These are phyloP conservation scores for Drosophila ustulata DNA, from an alignment of 2,888 invertebrate genomes.

Conservation along the genomic window DNA sequence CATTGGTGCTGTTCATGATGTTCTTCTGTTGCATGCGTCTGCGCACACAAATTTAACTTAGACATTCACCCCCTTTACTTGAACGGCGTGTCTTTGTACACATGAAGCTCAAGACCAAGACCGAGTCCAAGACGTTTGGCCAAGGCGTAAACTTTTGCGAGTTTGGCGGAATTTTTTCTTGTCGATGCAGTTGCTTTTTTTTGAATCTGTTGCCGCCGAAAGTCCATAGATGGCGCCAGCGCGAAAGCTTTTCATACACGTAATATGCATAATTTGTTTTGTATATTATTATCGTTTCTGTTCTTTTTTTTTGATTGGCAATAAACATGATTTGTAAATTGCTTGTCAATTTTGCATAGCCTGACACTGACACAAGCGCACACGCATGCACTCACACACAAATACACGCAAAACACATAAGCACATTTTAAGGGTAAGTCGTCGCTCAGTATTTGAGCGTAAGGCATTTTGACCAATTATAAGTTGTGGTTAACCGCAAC, in stretches of 20 bases:
- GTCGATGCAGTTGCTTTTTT: conserved; percentile 30
- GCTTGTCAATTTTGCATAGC: conserved; percentile 1
- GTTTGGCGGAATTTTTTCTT: conserved; percentile 47
- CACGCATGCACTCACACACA: conserved; percentile 1
- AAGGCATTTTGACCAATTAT: conserved; percentile 84
- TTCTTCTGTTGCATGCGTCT: conserved; percentile 44
- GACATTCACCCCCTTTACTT: conserved; percentile 61
- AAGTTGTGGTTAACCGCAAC: conserved; percentile 85
- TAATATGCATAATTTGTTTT: background rate
- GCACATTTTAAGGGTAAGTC: conserved; percentile 52
- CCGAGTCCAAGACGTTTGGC: conserved; percentile 57
- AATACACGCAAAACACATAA: conserved; percentile 20
- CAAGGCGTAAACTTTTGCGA: conserved; percentile 59
- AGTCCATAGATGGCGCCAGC: conserved; percentile 66
- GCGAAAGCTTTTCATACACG: conserved; percentile 52
- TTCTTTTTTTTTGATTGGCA: too few relatives aligned
- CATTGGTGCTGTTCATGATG: conserved; percentile 13
- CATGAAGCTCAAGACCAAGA: conserved; percentile 10
- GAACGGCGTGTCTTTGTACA: background rate
- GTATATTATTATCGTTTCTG: background rate
- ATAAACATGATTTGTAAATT: conserved; percentile 4
- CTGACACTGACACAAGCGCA: background rate
- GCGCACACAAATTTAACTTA: conserved; percentile 59
- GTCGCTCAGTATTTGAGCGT: conserved; percentile 54
- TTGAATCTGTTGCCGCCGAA: conserved; percentile 24